Percentiles rank a stretch among this genome's conserved stretches.
Evolutionary conservation across 2,113 vertebrate genomes (phyloP).

Genomic region (Vireo altiloquus): DNA sequence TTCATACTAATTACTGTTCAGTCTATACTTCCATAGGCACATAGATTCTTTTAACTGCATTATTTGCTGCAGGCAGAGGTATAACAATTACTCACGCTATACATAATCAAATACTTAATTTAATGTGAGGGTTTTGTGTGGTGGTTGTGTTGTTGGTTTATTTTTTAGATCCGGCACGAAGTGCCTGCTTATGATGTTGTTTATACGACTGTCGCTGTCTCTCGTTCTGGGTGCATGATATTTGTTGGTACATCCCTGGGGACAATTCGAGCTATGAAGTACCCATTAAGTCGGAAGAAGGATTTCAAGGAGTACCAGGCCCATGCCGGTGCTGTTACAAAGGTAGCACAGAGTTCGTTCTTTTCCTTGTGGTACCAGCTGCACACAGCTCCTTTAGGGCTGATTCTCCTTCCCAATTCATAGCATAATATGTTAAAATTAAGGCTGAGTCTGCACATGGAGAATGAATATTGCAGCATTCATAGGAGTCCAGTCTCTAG

Average conservation of each 20-base stretch:
- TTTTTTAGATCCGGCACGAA: conserved; percentile 82
- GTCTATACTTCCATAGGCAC: background rate
- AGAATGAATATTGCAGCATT: background rate
- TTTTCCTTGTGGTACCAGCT: background rate
- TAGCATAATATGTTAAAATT: background rate
- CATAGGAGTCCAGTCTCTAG: background rate
- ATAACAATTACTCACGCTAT: background rate
- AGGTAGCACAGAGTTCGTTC: conserved; percentile 69
- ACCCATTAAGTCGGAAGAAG: conserved; percentile 80
- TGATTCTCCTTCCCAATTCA: background rate
- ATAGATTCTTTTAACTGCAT: background rate
- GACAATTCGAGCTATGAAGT: conserved; percentile 84
- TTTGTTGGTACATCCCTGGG: conserved; percentile 89
- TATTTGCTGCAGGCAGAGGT: background rate
- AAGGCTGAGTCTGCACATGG: background rate
- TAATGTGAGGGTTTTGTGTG: background rate
- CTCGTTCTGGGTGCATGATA: conserved; percentile 80
- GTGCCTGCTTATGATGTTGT: conserved; percentile 73
- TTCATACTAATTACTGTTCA: background rate
- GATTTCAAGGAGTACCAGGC: conserved; percentile 87
- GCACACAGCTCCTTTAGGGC: background rate
- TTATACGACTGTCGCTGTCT: conserved; percentile 82
- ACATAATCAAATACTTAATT: background rate
- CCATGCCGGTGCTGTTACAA: conserved; percentile 87
- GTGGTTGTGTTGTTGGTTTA: background rate